Conservation (phyloP, 2,797 vertebrate genomes). For the Sparidentex hasta region DNA sequence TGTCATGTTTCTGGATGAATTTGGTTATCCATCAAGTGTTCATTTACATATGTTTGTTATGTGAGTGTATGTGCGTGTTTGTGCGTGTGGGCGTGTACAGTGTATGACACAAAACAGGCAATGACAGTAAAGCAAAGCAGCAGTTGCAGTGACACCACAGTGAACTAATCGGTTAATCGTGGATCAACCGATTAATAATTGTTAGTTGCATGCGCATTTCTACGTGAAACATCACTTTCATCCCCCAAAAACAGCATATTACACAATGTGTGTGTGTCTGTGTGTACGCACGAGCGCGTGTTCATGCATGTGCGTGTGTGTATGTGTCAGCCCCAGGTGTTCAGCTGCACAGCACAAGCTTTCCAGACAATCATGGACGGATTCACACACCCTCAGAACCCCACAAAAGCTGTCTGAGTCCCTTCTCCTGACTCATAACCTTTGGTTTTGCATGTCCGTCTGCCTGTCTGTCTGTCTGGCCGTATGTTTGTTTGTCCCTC, state of each 20-base stretch:
- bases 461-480: constrained; percentile 22
- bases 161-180: neutral
- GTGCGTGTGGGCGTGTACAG: neutral
- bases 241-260: neutral
- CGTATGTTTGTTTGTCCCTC: constrained; percentile 46
- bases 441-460: constrained; percentile 33
- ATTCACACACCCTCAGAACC: constrained; percentile 20
- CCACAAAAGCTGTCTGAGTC: constrained; percentile 14
- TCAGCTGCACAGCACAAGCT: constrained; percentile 10
- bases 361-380: constrained; percentile 12
- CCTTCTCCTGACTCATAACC: constrained; percentile 39
- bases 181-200: too few relatives aligned
- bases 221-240: neutral
- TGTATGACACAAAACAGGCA: neutral
- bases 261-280: neutral
- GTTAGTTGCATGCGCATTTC: neutral
- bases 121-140: neutral
- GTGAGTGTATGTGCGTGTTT: neutral
- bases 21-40: neutral
- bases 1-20: neutral
- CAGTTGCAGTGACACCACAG: neutral
- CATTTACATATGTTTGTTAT: neutral
- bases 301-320: neutral
- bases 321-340: constrained; percentile 32
- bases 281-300: neutral